Evolutionary conservation across 1,140 invertebrate genomes (phyloP).

Genomic region (Grapholita molesta): DNA sequence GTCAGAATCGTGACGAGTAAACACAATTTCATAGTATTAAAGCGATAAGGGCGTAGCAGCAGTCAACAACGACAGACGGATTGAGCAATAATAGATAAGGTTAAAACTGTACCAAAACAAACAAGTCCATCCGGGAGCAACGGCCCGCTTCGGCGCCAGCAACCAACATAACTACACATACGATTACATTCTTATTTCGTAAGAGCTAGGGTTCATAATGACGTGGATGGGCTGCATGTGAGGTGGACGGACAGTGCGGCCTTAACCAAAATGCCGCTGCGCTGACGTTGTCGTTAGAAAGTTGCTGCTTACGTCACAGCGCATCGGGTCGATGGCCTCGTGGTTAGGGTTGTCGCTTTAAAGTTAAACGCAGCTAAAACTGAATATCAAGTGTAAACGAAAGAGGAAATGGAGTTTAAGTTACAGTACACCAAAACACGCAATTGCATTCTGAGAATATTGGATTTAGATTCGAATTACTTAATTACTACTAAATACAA

Average conservation of each 20-base stretch:
- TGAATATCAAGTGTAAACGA: not conserved
- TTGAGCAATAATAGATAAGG: slow-evolving; percentile 17
- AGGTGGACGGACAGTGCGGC: slow-evolving; percentile 29
- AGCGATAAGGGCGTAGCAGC: not conserved
- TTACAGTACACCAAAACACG: too few relatives aligned
- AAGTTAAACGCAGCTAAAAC: not conserved
- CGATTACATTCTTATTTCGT: not conserved
- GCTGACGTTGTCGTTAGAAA: slow-evolving; percentile 56
- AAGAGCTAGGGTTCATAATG: not conserved
- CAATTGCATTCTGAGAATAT: too few relatives aligned
- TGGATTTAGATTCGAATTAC: too few relatives aligned
- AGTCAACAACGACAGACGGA: not conserved
- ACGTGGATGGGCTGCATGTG: not conserved
- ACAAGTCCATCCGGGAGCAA: slow-evolving; percentile 8
- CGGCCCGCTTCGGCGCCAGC: not conserved
- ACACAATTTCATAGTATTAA: not conserved
- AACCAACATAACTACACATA: not conserved
- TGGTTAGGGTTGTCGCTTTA: slow-evolving; percentile 21
- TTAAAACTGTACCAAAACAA: slow-evolving; percentile 14
- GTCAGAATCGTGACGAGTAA: not conserved
- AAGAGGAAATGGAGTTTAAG: too few relatives aligned
- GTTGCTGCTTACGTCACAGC: slow-evolving; percentile 54
- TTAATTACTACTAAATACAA: too few relatives aligned
- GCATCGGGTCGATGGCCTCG: slow-evolving; percentile 44
- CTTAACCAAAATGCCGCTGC: slow-evolving; percentile 42